These are phyloP conservation scores for Temnopleurus reevesii DNA, from an alignment of 53 echinoderm and acorn worm species.

Conservation along the genomic window DNA sequence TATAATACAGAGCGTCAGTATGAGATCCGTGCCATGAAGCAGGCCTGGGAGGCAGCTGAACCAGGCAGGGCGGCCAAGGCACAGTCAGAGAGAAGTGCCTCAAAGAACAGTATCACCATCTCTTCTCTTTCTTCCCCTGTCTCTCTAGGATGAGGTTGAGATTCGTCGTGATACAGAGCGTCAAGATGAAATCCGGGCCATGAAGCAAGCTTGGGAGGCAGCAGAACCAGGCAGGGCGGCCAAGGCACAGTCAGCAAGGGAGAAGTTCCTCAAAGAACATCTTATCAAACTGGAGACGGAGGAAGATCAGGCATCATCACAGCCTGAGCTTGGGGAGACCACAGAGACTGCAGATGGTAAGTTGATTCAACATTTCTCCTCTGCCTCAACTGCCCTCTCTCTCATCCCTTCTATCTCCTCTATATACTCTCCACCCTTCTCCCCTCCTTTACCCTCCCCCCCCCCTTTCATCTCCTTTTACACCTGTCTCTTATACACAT, in stretches of 20 bases:
- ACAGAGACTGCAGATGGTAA: conserved; percentile 74
- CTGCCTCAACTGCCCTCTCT: no score
- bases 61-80: conserved; percentile 87
- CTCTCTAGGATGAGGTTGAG: conserved; percentile 89
- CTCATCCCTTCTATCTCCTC: no score
- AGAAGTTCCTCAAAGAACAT: conserved; percentile 94
- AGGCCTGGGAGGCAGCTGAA: conserved; percentile 93
- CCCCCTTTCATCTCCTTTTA: no score
- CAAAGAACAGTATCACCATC: conserved; percentile 62
- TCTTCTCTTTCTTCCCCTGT: neutral
- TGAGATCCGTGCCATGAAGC: conserved; percentile 95
- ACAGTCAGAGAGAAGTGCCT: conserved; percentile 87
- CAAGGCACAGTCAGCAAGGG: conserved; percentile 87
- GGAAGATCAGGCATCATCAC: conserved; percentile 43
- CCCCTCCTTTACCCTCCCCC: no score
- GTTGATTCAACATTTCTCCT: neutral
- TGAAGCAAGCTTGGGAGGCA: conserved; percentile 99
- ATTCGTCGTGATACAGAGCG: conserved; percentile 92
- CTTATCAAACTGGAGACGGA: conserved; percentile 87
- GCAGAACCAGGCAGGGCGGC: conserved; percentile 96
- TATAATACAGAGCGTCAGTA: conserved; percentile 88
- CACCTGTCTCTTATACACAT: no score
- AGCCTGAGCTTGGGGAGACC: conserved; percentile 41
- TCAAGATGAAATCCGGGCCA: conserved; percentile 96
- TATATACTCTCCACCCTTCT: no score